These are phyloP conservation scores for Cantharis nigra DNA, from an alignment of 2,888 invertebrate species.

Conservation along the genomic window DNA sequence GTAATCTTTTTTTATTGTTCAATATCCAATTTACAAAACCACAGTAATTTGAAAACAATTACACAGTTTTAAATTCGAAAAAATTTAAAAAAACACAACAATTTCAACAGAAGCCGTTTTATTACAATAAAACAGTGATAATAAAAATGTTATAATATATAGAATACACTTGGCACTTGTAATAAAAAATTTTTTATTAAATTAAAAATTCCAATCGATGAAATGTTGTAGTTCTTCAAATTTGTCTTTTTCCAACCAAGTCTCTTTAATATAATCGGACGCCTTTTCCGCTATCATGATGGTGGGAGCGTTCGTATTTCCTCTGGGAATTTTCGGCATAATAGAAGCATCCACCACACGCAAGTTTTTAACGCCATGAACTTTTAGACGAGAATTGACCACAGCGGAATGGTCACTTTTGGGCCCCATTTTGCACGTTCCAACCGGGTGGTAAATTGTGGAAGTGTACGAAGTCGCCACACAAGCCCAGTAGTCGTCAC, in stretches of 20 bases:
- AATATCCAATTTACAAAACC: neutral
- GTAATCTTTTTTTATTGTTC: neutral
- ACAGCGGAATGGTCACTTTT: constrained; percentile 65
- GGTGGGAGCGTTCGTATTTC: constrained; percentile 55
- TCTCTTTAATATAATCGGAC: constrained; percentile 51
- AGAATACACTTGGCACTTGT: neutral
- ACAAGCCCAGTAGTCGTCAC: constrained; percentile 70
- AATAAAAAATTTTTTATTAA: neutral
- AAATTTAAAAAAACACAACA: neutral
- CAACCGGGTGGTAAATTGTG: constrained; percentile 72
- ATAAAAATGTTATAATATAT: neutral
- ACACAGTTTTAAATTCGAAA: neutral
- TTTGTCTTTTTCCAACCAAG: constrained; percentile 9
- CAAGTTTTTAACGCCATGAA: constrained; percentile 65
- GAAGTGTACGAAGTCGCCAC: constrained; percentile 67
- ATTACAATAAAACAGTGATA: neutral
- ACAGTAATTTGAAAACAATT: neutral
- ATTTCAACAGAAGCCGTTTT: neutral
- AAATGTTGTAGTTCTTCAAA: neutral
- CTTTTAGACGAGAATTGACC: constrained; percentile 66
- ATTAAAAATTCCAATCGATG: constrained; percentile 7
- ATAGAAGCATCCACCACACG: constrained; percentile 72
- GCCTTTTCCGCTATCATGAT: constrained; percentile 56
- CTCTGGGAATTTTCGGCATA: constrained; percentile 64
- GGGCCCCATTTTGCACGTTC: constrained; percentile 75